Evolutionary conservation across 2,888 invertebrate species (phyloP).

Genomic region (Xestia ashworthii): DNA sequence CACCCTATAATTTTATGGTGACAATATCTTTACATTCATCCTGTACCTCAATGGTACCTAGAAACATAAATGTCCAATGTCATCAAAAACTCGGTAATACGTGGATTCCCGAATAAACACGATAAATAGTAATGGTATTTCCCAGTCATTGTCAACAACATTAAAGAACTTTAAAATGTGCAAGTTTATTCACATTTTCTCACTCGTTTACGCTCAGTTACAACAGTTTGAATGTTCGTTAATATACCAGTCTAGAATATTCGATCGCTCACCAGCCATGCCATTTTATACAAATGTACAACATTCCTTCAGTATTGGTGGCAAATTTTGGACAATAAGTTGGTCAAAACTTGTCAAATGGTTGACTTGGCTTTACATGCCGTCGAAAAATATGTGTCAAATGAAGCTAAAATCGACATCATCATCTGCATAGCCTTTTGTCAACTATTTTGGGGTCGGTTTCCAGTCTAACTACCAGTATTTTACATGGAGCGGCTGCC

Average conservation of each 20-base stretch:
- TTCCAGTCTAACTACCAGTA: too few species aligned
- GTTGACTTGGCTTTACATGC: too few species aligned
- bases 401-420: neutral
- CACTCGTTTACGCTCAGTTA: slow-evolving; percentile 9
- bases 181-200: neutral
- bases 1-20: slow-evolving; percentile 5
- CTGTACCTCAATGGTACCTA: slow-evolving; percentile 13
- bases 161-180: neutral
- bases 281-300: slow-evolving; percentile 21
- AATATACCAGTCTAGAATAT: slow-evolving; percentile 57
- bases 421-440: too few species aligned
- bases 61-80: slow-evolving; percentile 1
- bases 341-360: neutral
- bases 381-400: too few species aligned
- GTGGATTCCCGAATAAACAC: neutral
- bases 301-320: slow-evolving; percentile 33
- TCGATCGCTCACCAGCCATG: slow-evolving; percentile 6
- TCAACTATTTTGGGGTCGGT: too few species aligned
- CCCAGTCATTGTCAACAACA: slow-evolving; percentile 13
- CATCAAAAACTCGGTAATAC: slow-evolving; percentile 19
- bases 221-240: slow-evolving; percentile 47
- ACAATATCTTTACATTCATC: slow-evolving; percentile 11
- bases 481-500: too few species aligned
- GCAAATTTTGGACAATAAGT: slow-evolving; percentile 24
- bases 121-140: neutral